A percentile compares a stretch with the other conserved stretches of the same genome.
Conservation (phyloP, 2,797 vertebrate genomes). For the Hypotaenidia okinawae region DNA sequence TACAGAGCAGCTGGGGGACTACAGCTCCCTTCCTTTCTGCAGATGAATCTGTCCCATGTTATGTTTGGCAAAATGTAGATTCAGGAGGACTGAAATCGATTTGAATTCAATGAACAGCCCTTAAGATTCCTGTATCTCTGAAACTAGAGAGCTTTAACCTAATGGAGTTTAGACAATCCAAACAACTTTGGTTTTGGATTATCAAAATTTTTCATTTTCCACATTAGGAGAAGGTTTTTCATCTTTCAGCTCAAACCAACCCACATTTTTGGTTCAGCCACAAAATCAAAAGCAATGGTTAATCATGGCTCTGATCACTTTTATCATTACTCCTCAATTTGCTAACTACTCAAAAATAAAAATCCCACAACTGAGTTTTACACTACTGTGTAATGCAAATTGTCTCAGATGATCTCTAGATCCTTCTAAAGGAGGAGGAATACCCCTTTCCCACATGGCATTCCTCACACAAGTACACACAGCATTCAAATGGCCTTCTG, state of each 20-base stretch:
- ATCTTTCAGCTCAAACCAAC: not conserved
- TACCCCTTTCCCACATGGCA: not conserved
- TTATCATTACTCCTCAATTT: not conserved
- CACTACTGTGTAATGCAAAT: not conserved
- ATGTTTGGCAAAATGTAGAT: not conserved
- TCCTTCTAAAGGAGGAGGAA: not conserved
- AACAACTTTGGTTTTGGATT: not conserved
- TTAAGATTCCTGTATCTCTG: not conserved
- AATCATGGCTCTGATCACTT: not conserved
- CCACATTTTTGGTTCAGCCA: not conserved
- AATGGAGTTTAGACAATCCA: not conserved
- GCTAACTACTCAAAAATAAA: constrained; percentile 2
- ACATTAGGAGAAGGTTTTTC: not conserved
- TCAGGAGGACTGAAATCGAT: not conserved
- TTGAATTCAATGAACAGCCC: not conserved
- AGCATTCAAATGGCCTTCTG: not conserved
- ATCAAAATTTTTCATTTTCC: not conserved
- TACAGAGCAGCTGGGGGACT: not conserved
- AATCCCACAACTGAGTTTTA: not conserved
- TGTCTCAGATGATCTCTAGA: not conserved
- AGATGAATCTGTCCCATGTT: not conserved
- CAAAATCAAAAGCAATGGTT: constrained; percentile 14
- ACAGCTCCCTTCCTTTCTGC: not conserved
- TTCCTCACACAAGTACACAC: not conserved
- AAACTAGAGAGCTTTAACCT: not conserved